A percentile compares a stretch with the other conserved stretches of the same genome.
These are phyloP conservation scores for Xiphophorus maculatus DNA, from an alignment of 2,113 vertebrate genomes.

Conservation along the genomic window DNA sequence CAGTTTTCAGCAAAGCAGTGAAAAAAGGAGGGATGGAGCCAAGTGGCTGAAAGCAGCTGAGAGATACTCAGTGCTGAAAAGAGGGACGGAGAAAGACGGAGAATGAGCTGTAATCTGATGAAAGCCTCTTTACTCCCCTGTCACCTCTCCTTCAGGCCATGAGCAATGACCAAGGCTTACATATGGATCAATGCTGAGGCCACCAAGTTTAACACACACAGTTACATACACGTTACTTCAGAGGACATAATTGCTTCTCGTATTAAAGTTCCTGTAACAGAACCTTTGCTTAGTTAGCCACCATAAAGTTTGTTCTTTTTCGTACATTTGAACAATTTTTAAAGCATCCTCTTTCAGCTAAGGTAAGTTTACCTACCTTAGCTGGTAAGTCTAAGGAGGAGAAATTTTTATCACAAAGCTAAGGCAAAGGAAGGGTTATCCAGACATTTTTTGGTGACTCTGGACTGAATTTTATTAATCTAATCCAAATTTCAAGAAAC, in stretches of 20 bases:
- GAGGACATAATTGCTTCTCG: background rate
- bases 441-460: background rate
- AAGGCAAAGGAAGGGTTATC: no score
- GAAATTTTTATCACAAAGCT: no score
- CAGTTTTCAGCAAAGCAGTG: constrained; percentile 18
- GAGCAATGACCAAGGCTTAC: constrained; percentile 59
- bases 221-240: constrained; percentile 1
- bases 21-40: constrained; percentile 7
- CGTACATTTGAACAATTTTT: no score
- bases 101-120: constrained; percentile 76
- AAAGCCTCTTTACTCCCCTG: constrained; percentile 75
- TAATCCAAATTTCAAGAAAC: background rate
- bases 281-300: background rate
- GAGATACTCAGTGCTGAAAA: constrained; percentile 45
- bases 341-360: no score
- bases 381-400: no score
- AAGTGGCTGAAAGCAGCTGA: constrained; percentile 48
- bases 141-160: constrained; percentile 70
- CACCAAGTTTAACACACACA: constrained; percentile 27
- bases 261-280: background rate
- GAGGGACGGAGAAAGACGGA: constrained; percentile 52
- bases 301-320: background rate
- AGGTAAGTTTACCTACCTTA: no score
- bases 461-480: background rate
- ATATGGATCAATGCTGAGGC: constrained; percentile 61